Evolutionary conservation across 2,797 vertebrate genomes (phyloP), one percentile per base, ranked within the genome.

Genomic region (Pyrocephalus nanus): DNA sequence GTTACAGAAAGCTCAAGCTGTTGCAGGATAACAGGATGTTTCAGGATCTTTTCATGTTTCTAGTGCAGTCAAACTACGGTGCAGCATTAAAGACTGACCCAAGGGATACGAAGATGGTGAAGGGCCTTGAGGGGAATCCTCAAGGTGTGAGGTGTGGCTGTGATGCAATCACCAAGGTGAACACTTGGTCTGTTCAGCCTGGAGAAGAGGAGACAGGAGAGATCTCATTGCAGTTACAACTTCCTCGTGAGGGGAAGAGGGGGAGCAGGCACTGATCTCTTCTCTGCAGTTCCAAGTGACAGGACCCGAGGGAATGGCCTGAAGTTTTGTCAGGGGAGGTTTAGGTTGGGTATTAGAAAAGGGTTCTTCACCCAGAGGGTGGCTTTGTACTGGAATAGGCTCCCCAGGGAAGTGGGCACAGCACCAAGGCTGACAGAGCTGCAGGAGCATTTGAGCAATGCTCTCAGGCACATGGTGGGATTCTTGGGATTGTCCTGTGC

Each of bases 51-150:
- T 15, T 8, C 21, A 2, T 8, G 20, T 34, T 77, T 67, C 30
- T n/a, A 0, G 14, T 22, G 12, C 23, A 42, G 48, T 34, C 40
- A 18, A 71, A 45, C 53, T 22, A n/a, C 0, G 0, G 16, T 1
- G 0, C 12, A 71, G 22, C 18, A 19, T 0, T 43, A 16, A 27
- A 38, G 10, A 26, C 14, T 20, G 62, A 45, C 16, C 48, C 29
- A 12, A 23, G 40, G 34, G 26, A 45, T 53, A 4, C 0, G 0
- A 34, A 27, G 6, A 12, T 4, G 43, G 43, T 21, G 32, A 82
- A 21, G 25, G 23, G 15, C 14, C 11, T 57, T 48, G 55, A 61
- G 34, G 32, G 17, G 50, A 77, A 71, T 14, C 8, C 15, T 14
- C 12, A 12, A 40, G 38, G 2, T 8, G 5, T 2, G 36, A 45